Conservation (phyloP, 2,888 invertebrate genomes). For the Tinea semifulvella region DNA sequence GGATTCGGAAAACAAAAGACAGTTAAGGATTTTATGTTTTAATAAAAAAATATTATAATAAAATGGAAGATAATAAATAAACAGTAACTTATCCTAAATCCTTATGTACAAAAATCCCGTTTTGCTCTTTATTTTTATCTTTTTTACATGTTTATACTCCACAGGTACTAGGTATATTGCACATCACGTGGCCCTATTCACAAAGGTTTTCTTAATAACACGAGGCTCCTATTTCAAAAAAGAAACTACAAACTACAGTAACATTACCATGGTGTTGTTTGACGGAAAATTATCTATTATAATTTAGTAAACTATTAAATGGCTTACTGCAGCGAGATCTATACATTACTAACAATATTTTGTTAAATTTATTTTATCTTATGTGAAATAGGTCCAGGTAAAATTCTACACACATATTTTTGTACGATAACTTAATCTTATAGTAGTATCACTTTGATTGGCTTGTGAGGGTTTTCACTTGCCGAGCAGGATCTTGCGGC, state of each 20-base stretch:
- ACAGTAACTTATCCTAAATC: constrained; percentile 48
- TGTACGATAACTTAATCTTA: constrained; percentile 46
- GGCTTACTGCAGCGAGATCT: too few relatives aligned
- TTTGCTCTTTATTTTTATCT: background rate
- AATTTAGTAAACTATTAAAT: too few relatives aligned
- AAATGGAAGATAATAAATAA: constrained; percentile 57
- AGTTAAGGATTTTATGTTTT: constrained; percentile 13
- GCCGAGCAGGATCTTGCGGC: constrained; percentile 90
- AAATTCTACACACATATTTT: constrained; percentile 42
- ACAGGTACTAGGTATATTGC: background rate
- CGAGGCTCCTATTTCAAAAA: background rate
- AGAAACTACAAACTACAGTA: background rate
- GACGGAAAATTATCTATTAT: too few relatives aligned
- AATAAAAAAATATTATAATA: constrained; percentile 44
- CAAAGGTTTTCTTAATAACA: background rate
- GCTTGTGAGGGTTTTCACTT: constrained; percentile 68
- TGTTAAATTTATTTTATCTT: too few relatives aligned
- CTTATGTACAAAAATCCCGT: constrained; percentile 44
- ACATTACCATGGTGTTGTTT: too few relatives aligned
- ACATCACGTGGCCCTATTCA: background rate
- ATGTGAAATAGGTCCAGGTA: background rate
- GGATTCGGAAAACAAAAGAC: background rate
- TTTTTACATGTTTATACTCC: background rate
- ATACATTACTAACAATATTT: background rate
- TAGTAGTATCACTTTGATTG: constrained; percentile 54